Conservation (phyloP, 2,888 invertebrate species). For the Eristalis intricaria region DNA sequence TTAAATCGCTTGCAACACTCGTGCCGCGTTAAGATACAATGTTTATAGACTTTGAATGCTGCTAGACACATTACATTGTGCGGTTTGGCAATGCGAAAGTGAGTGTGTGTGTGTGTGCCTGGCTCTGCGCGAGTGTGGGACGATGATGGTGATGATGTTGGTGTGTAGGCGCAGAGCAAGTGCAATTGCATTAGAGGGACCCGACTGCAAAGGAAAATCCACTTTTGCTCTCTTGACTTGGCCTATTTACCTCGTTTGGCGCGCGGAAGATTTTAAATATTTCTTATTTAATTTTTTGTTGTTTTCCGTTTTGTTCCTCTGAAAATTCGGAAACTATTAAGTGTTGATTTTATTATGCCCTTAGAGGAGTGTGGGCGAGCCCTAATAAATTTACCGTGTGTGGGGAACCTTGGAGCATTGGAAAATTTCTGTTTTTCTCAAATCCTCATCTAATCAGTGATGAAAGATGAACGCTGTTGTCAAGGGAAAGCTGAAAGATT, state of each 20-base stretch:
- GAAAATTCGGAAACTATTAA: background rate
- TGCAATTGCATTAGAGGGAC: conserved; percentile 49
- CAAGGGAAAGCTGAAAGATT: background rate
- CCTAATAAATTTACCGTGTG: background rate
- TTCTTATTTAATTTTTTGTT: conserved; percentile 9
- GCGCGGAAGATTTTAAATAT: conserved; percentile 1
- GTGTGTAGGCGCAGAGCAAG: conserved; percentile 53
- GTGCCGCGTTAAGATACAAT: conserved; percentile 26
- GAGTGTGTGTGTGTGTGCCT: conserved; percentile 10
- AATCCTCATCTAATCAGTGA: background rate
- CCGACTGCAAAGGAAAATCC: conserved; percentile 6
- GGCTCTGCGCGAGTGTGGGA: conserved; percentile 19
- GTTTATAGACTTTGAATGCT: conserved; percentile 59
- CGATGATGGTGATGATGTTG: conserved; percentile 22
- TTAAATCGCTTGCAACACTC: conserved; percentile 40
- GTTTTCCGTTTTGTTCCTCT: background rate
- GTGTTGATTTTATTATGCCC: background rate
- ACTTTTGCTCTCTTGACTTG: conserved; percentile 63
- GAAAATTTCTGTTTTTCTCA: background rate
- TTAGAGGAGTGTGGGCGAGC: background rate
- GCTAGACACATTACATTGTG: conserved; percentile 58
- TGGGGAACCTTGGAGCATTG: background rate
- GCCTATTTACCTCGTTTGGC: conserved; percentile 62
- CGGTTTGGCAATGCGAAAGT: conserved; percentile 11
- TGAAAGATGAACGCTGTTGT: background rate